Conservation (phyloP, 2,888 invertebrate genomes). For the Scotopteryx bipunctaria region DNA sequence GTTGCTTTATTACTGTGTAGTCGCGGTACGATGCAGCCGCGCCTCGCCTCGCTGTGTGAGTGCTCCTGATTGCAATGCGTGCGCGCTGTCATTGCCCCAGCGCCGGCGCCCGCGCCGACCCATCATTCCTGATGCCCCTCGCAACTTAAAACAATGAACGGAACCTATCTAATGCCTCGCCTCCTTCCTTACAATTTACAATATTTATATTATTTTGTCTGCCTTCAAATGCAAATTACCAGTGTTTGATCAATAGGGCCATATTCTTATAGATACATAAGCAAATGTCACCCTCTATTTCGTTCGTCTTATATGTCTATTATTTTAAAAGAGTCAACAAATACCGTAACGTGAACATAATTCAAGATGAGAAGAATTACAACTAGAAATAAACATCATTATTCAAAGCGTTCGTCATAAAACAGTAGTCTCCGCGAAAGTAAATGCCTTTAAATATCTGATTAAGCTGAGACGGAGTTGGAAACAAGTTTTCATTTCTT, state of each 20-base stretch:
- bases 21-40: slow-evolving; percentile 28
- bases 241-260: too few relatives aligned
- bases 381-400: slow-evolving; percentile 22
- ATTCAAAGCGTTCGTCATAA: slow-evolving; percentile 25
- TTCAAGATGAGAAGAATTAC: slow-evolving; percentile 13
- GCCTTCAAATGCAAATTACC: not conserved
- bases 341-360: slow-evolving; percentile 3
- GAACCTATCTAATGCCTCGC: slow-evolving; percentile 60
- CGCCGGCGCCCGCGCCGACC: slow-evolving; percentile 29
- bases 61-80: slow-evolving; percentile 64
- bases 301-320: too few relatives aligned
- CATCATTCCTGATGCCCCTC: slow-evolving; percentile 45
- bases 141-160: slow-evolving; percentile 68
- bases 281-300: too few relatives aligned
- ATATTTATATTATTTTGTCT: slow-evolving; percentile 11
- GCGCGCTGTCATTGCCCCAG: slow-evolving; percentile 71
- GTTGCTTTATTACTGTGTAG: slow-evolving; percentile 20
- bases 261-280: too few relatives aligned
- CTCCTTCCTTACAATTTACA: slow-evolving; percentile 35
- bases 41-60: slow-evolving; percentile 44
- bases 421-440: slow-evolving; percentile 23
- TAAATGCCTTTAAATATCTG: slow-evolving; percentile 31
- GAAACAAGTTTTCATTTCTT: slow-evolving; percentile 29
- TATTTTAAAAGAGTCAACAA: too few relatives aligned
- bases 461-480: slow-evolving; percentile 26